Base-by-base conservation (phyloP, 2,888 invertebrate species). In the Yponomeuta evonymella region DNA sequence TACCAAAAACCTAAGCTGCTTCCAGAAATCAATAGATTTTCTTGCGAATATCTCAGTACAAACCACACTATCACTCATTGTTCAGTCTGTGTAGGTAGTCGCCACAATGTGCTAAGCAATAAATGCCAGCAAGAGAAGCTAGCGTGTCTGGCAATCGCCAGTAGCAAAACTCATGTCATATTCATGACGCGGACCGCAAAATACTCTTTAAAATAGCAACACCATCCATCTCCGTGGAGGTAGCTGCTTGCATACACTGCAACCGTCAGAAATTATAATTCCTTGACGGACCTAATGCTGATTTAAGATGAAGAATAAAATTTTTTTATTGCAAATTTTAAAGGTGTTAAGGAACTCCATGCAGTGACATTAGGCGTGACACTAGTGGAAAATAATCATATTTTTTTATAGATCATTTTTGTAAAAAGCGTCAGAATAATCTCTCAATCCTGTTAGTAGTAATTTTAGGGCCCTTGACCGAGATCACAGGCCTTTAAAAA, bases 171-270 rank as follows among this genome's bases (percentile, higher is more conserved):
- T 85, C 84, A 85, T 85, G 81, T 77, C 80, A 82, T 83, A 87
- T 87, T 83, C 86, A 86, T 84, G 82, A 80, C 67, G 70, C 70
- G 70, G 75, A 80, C 77, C 80, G 82, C 79, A 79, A 83, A 84
- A 83, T 83, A 79, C 77, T 72, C 78, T 74, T 79, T 78, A 78
- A 79, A 58, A 1, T 58, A 15, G 15, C 51, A 79, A 74, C 76
- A 74, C 75, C 83, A 81, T 79, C 81, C 76, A 81, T 82, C 77
- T 75, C 75, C 78, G 78, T 77, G 43, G 12, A 33, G 4, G 62
- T 58, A 58, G 15, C 12, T 2, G 12, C 8, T 58, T 58, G 4
- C 15, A 15, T 58, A 58, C 51, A 58, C 51, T 58, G 51, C 51
- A 58, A 58, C 51, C 51, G 51, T 15, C 15, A 51, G 51, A 51